phyloP scores from a whole-genome alignment of 2,888 invertebrate species.

The Creontiades dilutus region DNA sequence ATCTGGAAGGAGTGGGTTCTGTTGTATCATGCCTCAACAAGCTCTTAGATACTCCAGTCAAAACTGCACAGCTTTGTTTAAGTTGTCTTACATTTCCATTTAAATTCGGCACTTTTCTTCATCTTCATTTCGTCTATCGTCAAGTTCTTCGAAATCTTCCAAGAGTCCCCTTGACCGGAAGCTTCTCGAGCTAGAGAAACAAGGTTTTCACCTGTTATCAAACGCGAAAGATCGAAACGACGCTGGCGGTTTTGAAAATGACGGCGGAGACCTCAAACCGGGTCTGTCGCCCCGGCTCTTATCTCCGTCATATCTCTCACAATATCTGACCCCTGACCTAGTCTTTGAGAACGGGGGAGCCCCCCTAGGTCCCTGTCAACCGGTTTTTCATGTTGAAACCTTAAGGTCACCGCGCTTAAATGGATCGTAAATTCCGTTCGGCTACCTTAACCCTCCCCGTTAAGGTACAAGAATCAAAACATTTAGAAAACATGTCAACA shows the following conservation, averaged over 20 bases:
- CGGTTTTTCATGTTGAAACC: constrained; percentile 49
- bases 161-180: no score
- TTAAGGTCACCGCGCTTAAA: constrained; percentile 34
- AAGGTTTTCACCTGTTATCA: no score
- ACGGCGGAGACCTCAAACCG: constrained; percentile 9
- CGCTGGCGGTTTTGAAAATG: neutral
- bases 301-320: neutral
- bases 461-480: neutral
- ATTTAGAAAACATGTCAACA: constrained; percentile 17
- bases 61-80: no score
- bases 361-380: neutral
- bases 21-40: no score
- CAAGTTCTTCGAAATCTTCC: no score
- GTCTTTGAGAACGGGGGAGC: neutral
- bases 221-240: no score
- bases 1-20: no score
- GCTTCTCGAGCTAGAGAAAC: no score
- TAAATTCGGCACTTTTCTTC: no score
- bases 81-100: no score
- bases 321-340: constrained; percentile 45
- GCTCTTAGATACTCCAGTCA: no score
- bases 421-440: constrained; percentile 14
- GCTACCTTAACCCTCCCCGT: neutral
- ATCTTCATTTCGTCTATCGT: no score
- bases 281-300: neutral